phyloP scores from a whole-genome alignment of 2,888 invertebrate species.

The Lasioglossum pauxillum region DNA sequence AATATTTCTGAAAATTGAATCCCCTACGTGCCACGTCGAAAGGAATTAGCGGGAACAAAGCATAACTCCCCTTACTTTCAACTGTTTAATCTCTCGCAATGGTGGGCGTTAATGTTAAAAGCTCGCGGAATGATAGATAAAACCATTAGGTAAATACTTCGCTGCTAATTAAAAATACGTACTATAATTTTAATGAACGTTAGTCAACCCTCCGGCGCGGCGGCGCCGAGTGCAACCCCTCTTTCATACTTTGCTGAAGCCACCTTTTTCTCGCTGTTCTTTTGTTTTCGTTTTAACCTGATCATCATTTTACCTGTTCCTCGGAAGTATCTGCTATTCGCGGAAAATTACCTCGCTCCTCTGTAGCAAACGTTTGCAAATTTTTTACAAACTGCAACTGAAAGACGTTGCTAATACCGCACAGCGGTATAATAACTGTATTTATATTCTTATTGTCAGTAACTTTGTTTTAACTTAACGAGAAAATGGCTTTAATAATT shows the following conservation, averaged over 20 bases:
- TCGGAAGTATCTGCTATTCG: background rate
- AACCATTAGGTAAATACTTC: background rate
- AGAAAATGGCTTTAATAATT: background rate
- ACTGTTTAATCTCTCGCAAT: background rate
- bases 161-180: slow-evolving; percentile 11
- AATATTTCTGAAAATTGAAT: background rate
- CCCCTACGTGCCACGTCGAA: background rate
- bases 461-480: background rate
- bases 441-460: background rate
- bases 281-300: background rate
- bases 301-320: background rate
- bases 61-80: background rate
- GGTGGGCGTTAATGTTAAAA: background rate
- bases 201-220: background rate
- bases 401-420: background rate
- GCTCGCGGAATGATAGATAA: background rate
- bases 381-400: background rate
- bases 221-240: background rate
- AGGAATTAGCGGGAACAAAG: background rate
- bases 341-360: background rate
- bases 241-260: background rate
- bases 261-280: background rate
- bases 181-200: slow-evolving; percentile 1
- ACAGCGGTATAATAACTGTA: background rate
- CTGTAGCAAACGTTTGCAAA: background rate